Percentiles rank a stretch among this genome's conserved stretches.
phyloP scores from a whole-genome alignment of 2,888 invertebrate species.

The Argynnis bischoffii region DNA sequence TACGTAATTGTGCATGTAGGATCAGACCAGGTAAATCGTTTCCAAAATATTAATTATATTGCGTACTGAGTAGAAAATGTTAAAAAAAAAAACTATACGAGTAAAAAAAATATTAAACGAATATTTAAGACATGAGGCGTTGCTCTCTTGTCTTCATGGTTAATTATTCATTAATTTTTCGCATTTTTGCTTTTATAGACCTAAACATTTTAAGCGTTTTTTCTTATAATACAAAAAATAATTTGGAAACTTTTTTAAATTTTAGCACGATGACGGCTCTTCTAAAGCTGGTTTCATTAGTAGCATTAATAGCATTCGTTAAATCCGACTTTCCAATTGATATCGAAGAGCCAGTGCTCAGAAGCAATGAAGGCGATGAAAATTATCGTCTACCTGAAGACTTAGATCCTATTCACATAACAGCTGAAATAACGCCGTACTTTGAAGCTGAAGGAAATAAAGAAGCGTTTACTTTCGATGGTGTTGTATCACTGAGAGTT shows the following conservation, averaged over 20 bases:
- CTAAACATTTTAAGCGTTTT: too few relatives aligned
- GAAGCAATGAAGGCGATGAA: conserved; percentile 44
- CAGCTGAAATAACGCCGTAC: conserved; percentile 79
- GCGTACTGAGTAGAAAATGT: too few relatives aligned
- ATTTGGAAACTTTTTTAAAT: conserved; percentile 21
- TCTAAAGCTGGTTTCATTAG: conserved; percentile 49
- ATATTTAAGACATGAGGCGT: too few relatives aligned
- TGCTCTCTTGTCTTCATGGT: too few relatives aligned
- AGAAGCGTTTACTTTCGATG: conserved; percentile 72
- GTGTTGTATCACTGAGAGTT: conserved; percentile 64
- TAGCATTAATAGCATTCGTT: conserved; percentile 52
- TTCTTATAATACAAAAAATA: neutral
- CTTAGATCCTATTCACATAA: conserved; percentile 77
- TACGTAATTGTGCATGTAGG: conserved; percentile 13
- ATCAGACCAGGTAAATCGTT: conserved; percentile 26
- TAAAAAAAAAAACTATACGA: too few relatives aligned
- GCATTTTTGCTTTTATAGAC: neutral
- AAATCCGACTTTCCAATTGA: conserved; percentile 62
- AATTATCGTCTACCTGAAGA: conserved; percentile 66
- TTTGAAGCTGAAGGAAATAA: conserved; percentile 60
- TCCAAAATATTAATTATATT: neutral
- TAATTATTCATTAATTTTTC: neutral
- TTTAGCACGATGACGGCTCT: conserved; percentile 54
- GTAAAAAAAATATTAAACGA: neutral
- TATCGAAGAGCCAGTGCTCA: conserved; percentile 44